Percentiles rank a stretch among this genome's conserved stretches.
Conservation (phyloP, 2,797 vertebrate genomes). For the Bradypodion pumilum region DNA sequence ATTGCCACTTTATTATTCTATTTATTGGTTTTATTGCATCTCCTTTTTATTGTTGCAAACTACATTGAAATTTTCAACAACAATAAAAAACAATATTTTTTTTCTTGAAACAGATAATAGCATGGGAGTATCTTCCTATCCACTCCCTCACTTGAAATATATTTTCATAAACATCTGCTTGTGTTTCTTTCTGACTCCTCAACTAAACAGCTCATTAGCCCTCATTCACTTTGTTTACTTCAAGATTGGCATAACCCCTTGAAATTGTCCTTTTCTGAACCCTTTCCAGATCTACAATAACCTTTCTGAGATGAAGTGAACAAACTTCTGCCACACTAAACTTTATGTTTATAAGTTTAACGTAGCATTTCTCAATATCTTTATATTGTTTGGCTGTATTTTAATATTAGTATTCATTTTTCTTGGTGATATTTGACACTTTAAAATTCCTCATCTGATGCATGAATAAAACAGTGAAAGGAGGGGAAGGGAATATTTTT, state of each 20-base stretch:
- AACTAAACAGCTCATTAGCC: neutral
- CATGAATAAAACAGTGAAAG: neutral
- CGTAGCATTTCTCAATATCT: neutral
- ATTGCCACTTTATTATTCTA: no score
- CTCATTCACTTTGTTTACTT: neutral
- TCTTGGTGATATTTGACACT: neutral
- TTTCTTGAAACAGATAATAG: neutral
- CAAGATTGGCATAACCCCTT: neutral
- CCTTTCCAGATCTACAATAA: neutral
- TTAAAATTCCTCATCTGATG: neutral
- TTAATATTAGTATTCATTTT: neutral
- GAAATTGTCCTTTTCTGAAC: neutral
- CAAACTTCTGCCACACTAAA: neutral
- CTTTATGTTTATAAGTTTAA: neutral
- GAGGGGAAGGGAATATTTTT: neutral
- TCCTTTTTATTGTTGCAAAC: no score
- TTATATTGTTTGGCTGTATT: neutral
- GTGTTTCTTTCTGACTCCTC: neutral
- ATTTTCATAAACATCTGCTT: neutral
- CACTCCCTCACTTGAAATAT: neutral
- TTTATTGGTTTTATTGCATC: no score
- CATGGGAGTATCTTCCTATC: neutral
- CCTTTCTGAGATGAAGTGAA: neutral
- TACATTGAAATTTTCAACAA: no score
- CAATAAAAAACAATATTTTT: no score